Evolutionary conservation across 2,888 invertebrate species (phyloP).

Genomic region (Enoplolaimus lenunculus): DNA sequence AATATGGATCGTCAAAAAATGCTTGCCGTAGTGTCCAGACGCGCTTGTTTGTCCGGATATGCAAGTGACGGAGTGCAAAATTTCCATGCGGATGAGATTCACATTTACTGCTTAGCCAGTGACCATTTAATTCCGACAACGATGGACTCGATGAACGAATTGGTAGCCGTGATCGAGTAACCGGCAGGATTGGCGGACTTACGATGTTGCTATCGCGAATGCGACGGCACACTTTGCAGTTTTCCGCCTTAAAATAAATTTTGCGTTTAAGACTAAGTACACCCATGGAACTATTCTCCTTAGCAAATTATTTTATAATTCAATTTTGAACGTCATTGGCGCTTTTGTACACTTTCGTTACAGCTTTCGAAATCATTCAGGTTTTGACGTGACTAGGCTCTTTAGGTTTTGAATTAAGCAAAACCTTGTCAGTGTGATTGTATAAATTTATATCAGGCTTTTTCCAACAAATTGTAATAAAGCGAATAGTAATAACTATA

Average conservation of each 20-base stretch:
- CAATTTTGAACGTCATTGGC: no score
- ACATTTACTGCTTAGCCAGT: slow-evolving; percentile 14
- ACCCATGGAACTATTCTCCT: no score
- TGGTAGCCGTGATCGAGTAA: background rate
- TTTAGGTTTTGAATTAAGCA: no score
- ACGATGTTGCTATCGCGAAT: slow-evolving; percentile 15
- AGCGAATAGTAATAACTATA: no score
- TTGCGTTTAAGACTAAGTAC: no score
- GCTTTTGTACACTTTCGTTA: no score
- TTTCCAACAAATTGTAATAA: no score
- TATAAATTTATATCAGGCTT: no score
- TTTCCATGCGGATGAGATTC: slow-evolving; percentile 18
- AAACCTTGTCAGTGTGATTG: no score
- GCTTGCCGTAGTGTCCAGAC: slow-evolving; percentile 49
- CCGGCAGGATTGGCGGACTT: slow-evolving; percentile 11
- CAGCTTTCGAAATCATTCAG: no score
- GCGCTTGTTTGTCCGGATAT: slow-evolving; percentile 38
- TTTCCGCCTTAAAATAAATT: slow-evolving; percentile 24
- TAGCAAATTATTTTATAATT: no score
- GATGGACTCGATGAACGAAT: background rate
- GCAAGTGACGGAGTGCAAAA: slow-evolving; percentile 44
- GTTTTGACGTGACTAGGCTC: no score
- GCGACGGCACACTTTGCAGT: slow-evolving; percentile 13
- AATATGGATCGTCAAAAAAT: slow-evolving; percentile 49
- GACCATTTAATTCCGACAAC: slow-evolving; percentile 5